Conservation (phyloP, 2,113 vertebrate genomes). For the Microtus montanus region DNA sequence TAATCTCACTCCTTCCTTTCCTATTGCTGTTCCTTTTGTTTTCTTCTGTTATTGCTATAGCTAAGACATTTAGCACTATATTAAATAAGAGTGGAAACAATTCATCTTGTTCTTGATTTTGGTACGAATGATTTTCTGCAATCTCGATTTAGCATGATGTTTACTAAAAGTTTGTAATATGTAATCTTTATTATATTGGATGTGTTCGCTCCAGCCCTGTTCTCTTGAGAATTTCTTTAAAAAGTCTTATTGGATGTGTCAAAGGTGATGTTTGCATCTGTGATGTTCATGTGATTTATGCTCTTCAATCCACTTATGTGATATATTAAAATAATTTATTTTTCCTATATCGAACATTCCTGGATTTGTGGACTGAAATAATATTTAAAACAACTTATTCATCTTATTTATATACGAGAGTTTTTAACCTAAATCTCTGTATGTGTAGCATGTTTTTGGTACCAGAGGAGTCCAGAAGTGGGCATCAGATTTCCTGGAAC, state of each 20-base stretch:
- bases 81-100: not conserved
- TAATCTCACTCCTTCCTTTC: not conserved
- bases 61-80: not conserved
- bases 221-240: not conserved
- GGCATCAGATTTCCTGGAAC: not conserved
- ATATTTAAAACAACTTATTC: not conserved
- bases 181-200: not conserved
- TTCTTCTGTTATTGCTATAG: not conserved
- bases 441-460: not conserved
- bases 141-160: not conserved
- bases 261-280: not conserved
- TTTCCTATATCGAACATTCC: not conserved
- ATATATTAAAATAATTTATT: not conserved
- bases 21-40: not conserved
- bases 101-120: not conserved
- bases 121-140: not conserved
- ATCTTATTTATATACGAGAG: not conserved
- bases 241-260: not conserved
- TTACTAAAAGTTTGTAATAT: not conserved
- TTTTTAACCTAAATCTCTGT: not conserved
- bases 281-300: not conserved
- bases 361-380: not conserved
- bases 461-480: not conserved
- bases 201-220: not conserved
- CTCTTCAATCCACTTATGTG: not conserved